Base-by-base conservation (phyloP, 2,113 vertebrate species). In the Neodontobutis hainanensis region DNA sequence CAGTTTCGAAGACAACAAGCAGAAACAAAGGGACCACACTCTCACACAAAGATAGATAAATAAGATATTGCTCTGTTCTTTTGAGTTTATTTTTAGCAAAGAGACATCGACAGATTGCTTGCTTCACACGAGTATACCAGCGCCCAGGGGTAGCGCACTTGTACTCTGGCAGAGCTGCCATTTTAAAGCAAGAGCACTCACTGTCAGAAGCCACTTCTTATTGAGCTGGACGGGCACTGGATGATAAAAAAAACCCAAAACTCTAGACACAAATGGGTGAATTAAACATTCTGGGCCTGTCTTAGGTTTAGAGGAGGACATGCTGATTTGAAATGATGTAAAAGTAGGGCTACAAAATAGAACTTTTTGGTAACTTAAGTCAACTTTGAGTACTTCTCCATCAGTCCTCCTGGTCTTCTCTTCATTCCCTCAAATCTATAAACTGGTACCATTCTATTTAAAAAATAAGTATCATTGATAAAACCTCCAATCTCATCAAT, bases 21-120 rank as follows among this genome's bases (percentile, higher is more conserved):
- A 65, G 44, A 78, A 75, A 80, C 71, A 77, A 47, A 69, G 61
- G 53, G 48, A 75, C 81, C 61, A 78, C 34, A 10, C 68, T 40
- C 68, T 67, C 48, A 36, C 60, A 69, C 16, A 34, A 5, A 40
- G 16, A 63, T 27, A 75, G 68, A 77, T 81, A 73, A 86, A 85
- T 87, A 77, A 87, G 78, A 89, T 75, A 87, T 83, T 66, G 73
- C 11, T 56, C 46, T 70, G 71, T 72, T 78, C 67, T 83, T 82
- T 58, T 4, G 44, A 55, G 73, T 73, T 77, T 75, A 83, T 87
- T 90, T 88, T 87, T 77, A 78, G 78, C 82, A 50, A 0, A 2
- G 65, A 65, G 64, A 36, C 84, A 67, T 48, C 65, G 61, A 84
- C 81, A 81, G 78, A 87, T 79, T 81, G 75, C 79, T 86, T 82